Base-by-base conservation (phyloP, 1,140 invertebrate species). In the Alviniconcha marisindica region DNA sequence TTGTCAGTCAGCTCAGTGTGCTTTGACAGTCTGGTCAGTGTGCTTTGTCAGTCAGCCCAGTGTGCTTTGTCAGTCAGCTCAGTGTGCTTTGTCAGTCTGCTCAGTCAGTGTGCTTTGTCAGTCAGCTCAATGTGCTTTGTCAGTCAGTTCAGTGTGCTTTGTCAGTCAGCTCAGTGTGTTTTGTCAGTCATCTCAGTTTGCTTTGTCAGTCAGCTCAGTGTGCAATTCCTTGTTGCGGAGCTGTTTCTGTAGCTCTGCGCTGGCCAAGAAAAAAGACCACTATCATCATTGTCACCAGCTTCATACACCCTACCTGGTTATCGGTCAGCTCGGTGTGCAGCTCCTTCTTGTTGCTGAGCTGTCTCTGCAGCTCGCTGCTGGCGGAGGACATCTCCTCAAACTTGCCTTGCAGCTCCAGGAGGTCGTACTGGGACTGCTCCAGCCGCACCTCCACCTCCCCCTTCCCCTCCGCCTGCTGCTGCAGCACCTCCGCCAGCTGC, bases 41-140 rank as follows among this genome's bases (percentile, higher is more conserved):
- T 66, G 78, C 56, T n/a, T 80, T 80, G 60, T 80, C 56, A n/a
- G 78, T 80, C 14, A 80, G 78, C 38, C 69, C 78, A 21, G 78
- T 31, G 28, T 66, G 78, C 56, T n/a, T n/a, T n/a, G n/a, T n/a
- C n/a, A n/a, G n/a, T n/a, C n/a, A n/a, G n/a, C n/a, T n/a, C n/a
- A n/a, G n/a, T n/a, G n/a, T n/a, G n/a, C n/a, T n/a, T n/a, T n/a
- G n/a, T n/a, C n/a, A n/a, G n/a, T n/a, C n/a, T n/a, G n/a, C n/a
- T n/a, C n/a, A n/a, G n/a, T n/a, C n/a, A n/a, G n/a, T n/a, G n/a
- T n/a, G n/a, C n/a, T n/a, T n/a, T n/a, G n/a, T n/a, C n/a, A n/a
- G n/a, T n/a, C n/a, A n/a, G n/a, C n/a, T n/a, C n/a, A n/a, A n/a
- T n/a, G n/a, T n/a, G n/a, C n/a, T n/a, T n/a, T n/a, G n/a, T n/a